Percentiles rank a stretch among this genome's conserved stretches.
phyloP scores from a whole-genome alignment of 2,113 vertebrate genomes.

The Edolisoma coerulescens region DNA sequence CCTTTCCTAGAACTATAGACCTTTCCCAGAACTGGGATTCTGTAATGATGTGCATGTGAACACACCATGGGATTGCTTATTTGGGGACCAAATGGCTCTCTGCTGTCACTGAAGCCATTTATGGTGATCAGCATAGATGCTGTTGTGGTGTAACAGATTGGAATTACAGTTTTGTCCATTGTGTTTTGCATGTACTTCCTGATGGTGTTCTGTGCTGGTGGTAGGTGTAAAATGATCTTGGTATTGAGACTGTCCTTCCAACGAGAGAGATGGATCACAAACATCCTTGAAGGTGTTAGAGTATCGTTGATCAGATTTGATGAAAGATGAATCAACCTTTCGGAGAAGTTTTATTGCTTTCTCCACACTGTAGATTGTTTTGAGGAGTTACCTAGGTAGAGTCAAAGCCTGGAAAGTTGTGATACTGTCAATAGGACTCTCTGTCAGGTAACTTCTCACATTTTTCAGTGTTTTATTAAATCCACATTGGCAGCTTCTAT shows the following conservation, averaged over 20 bases:
- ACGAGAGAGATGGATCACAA: neutral
- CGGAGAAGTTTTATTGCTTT: neutral
- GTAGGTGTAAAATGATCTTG: neutral
- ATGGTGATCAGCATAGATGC: neutral
- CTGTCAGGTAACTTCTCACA: neutral
- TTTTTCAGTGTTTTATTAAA: neutral
- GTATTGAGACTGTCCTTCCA: neutral
- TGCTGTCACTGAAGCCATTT: neutral
- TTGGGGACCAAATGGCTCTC: neutral
- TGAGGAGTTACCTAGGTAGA: neutral
- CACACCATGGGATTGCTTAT: accelerated
- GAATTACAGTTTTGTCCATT: neutral
- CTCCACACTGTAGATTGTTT: neutral
- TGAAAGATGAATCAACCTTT: neutral
- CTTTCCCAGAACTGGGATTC: neutral
- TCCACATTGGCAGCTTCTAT: neutral
- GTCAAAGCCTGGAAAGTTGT: neutral
- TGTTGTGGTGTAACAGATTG: neutral
- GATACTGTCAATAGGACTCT: neutral
- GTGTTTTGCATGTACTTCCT: neutral
- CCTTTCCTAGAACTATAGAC: neutral
- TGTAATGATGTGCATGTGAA: neutral
- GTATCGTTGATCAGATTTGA: neutral
- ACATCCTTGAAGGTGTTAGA: neutral
- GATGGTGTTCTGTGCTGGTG: neutral